Conservation (phyloP, 2,888 invertebrate genomes). For the Barypeithes pellucidus region DNA sequence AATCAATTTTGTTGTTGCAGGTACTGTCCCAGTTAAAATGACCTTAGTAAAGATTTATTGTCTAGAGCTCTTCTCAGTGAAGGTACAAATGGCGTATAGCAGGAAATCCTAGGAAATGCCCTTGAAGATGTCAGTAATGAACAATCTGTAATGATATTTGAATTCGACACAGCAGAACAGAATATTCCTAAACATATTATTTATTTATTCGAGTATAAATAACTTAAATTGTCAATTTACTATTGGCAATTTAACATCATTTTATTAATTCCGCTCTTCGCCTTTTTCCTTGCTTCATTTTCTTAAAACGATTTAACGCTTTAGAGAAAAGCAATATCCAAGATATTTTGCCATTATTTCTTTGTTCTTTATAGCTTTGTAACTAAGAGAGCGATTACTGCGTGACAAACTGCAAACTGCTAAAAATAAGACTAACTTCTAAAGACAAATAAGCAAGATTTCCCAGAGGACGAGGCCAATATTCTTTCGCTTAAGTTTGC, state of each 20-base stretch:
- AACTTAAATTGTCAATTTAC: conserved; percentile 7
- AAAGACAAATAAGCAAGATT: conserved; percentile 46
- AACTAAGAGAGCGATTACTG: conserved; percentile 40
- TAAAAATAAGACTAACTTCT: conserved; percentile 45
- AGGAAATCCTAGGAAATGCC: too few relatives aligned
- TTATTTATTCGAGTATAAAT: not conserved
- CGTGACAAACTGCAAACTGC: conserved; percentile 45
- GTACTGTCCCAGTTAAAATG: too few relatives aligned
- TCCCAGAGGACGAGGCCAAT: conserved; percentile 44
- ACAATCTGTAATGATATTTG: too few relatives aligned
- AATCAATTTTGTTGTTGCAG: too few relatives aligned
- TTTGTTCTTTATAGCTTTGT: conserved; percentile 29
- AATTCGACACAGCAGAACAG: too few relatives aligned
- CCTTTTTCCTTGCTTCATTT: conserved; percentile 10
- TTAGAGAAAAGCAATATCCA: conserved; percentile 19
- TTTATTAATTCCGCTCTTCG: not conserved
- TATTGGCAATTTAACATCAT: not conserved
- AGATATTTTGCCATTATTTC: conserved; percentile 26
- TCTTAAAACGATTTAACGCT: not conserved
- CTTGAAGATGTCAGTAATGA: too few relatives aligned
- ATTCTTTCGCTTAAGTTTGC: conserved; percentile 40
- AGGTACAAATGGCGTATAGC: too few relatives aligned
- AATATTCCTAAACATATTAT: too few relatives aligned
- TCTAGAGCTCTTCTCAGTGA: too few relatives aligned
- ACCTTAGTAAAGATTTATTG: too few relatives aligned